phyloP scores from a whole-genome alignment of 1,140 invertebrate genomes.

The Drosophila persimilis region DNA sequence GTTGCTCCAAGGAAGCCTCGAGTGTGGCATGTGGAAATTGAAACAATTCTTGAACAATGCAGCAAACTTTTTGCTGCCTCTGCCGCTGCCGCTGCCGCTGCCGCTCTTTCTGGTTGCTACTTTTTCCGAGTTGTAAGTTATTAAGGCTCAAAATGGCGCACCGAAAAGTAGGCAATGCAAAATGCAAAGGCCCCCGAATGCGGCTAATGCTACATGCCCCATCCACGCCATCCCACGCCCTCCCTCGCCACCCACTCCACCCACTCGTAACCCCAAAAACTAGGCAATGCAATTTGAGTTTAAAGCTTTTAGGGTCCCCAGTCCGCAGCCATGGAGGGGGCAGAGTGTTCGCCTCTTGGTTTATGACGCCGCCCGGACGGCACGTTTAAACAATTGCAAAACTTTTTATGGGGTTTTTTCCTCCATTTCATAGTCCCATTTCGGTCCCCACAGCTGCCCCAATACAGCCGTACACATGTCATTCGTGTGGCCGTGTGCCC shows the following conservation, averaged over 20 bases:
- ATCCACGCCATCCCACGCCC: no score
- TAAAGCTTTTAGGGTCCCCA: conserved; percentile 35
- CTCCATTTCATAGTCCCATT: no score
- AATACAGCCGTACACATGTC: no score
- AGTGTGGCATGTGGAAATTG: conserved; percentile 56
- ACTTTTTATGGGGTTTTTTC: conserved; percentile 52
- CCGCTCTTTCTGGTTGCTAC: conserved; percentile 2
- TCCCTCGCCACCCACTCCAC: no score
- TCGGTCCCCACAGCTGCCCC: no score
- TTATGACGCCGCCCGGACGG: conserved; percentile 57
- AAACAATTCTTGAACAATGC: conserved; percentile 62
- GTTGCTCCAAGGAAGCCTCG: conserved; percentile 17
- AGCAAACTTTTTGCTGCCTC: conserved; percentile 34
- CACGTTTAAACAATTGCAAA: conserved; percentile 76
- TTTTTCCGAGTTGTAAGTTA: conserved; percentile 45
- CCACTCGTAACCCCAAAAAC: neutral
- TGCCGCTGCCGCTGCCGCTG: neutral
- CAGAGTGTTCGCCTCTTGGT: conserved; percentile 18
- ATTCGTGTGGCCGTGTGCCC: no score
- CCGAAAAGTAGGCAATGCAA: conserved; percentile 64
- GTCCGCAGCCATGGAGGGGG: neutral
- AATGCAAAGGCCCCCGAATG: conserved; percentile 27
- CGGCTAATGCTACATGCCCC: neutral
- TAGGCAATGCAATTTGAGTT: conserved; percentile 10
- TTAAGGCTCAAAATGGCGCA: conserved; percentile 41